phyloP scores from a whole-genome alignment of 2,113 vertebrate genomes.

The Dasyurus viverrinus region DNA sequence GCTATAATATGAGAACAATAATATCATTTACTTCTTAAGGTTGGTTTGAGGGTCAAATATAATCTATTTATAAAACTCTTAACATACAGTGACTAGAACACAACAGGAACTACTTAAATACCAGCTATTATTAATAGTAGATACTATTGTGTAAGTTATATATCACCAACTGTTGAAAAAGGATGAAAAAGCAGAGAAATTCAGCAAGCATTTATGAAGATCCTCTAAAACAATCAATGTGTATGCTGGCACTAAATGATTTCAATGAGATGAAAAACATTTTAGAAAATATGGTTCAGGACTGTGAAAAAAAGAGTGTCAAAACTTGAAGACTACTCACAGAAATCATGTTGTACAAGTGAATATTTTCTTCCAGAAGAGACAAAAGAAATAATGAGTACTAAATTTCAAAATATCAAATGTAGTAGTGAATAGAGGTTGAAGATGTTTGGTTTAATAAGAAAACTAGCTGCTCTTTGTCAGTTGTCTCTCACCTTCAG shows the following conservation, averaged over 20 bases:
- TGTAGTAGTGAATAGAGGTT: neutral
- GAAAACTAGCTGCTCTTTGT: neutral
- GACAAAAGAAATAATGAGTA: neutral
- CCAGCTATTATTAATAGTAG: neutral
- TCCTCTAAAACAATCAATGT: neutral
- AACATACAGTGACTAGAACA: neutral
- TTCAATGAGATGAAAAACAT: neutral
- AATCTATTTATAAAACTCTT: neutral
- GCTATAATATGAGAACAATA: neutral
- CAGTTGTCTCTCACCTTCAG: neutral
- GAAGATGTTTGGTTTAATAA: neutral
- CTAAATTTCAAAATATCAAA: neutral
- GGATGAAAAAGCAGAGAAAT: neutral
- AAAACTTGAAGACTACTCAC: neutral
- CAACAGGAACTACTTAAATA: neutral
- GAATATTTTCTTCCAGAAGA: neutral
- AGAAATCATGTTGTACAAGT: neutral
- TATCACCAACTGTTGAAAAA: neutral
- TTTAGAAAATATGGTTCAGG: neutral
- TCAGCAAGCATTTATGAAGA: neutral
- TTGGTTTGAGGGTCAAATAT: neutral
- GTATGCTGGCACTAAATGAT: neutral
- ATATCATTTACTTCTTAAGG: neutral
- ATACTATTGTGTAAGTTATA: neutral
- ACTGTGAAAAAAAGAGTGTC: neutral